Base-by-base conservation (phyloP, 1,140 invertebrate species). In the Leptinotarsa defecta region DNA sequence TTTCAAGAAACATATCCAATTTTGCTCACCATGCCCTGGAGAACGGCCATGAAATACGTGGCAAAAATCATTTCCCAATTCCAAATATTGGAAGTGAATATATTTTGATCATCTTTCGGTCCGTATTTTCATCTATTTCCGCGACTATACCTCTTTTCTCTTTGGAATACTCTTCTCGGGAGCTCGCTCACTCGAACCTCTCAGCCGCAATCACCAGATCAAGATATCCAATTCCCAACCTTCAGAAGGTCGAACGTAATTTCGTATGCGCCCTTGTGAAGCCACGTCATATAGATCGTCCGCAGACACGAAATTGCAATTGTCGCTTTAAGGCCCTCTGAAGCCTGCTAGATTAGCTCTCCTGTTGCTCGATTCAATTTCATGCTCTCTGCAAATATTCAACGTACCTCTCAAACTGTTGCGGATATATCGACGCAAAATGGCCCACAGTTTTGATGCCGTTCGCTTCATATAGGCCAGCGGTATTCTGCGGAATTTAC, bases 331-430 rank as follows among this genome's bases (percentile, higher is more conserved):
- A 57, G 13, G n/a, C 52, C 15, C n/a, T 15, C n/a, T 2, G 17
- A 57, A 57, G 52, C 52, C 52, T 43, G 67, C 15, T 11, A 48
- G n/a, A 24, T 68, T 68, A n/a, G n/a, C 34, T 68, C 34, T 68
- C 67, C n/a, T 34, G 34, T 68, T 68, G 64, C 64, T 67, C 20
- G 15, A 68, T 68, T 68, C 67, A 68, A 68, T 68, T 68, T 68
- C 34, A 68, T 43, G 67, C 15, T 22, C 52, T 27, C 67, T 48
- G 67, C 67, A 68, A 68, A 68, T 68, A 68, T 68, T 68, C 67
- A 11, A 49, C 19, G 49, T 48, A 68, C 67, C 27, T 48, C 67
- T 43, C 13, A 48, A 68, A 68, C 19, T 24, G 24, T 68, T 43
- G 43, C 67, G 43, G 67, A 68, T n/a, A 48, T 43, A 43, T 68